Conservation (phyloP, 2,888 invertebrate species). For the Epirrita christyi region DNA sequence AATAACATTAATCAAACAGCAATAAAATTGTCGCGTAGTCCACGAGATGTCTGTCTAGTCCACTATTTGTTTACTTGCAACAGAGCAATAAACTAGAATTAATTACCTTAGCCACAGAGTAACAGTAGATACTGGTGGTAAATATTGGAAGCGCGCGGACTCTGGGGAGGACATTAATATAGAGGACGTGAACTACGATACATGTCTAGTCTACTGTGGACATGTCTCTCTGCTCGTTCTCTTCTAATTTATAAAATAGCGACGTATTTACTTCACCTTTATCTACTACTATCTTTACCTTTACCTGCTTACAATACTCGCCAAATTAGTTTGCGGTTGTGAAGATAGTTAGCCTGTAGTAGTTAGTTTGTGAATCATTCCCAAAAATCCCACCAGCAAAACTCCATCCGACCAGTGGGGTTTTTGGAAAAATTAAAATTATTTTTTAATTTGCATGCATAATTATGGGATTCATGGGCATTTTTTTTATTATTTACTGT, state of each 20-base stretch:
- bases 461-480: too few species aligned
- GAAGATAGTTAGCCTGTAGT: too few species aligned
- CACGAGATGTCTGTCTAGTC: neutral
- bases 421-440: too few species aligned
- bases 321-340: too few species aligned
- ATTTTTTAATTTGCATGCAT: too few species aligned
- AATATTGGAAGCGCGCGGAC: constrained; percentile 12
- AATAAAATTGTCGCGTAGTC: constrained; percentile 1
- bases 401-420: too few species aligned
- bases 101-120: constrained; percentile 19
- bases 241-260: neutral
- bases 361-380: too few species aligned
- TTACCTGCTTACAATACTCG: too few species aligned
- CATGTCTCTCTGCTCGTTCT: neutral
- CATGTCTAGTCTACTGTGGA: neutral
- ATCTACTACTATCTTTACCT: neutral
- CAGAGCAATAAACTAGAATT: constrained; percentile 25
- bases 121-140: neutral
- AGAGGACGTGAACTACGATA: constrained; percentile 8
- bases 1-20: too few species aligned
- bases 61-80: constrained; percentile 14
- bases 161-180: constrained; percentile 16
- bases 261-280: neutral
- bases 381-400: too few species aligned
- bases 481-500: too few species aligned